Percentiles rank a stretch among this genome's conserved stretches.
These are phyloP conservation scores for Deroplatys truncata DNA, from an alignment of 2,888 invertebrate genomes.

Conservation along the genomic window DNA sequence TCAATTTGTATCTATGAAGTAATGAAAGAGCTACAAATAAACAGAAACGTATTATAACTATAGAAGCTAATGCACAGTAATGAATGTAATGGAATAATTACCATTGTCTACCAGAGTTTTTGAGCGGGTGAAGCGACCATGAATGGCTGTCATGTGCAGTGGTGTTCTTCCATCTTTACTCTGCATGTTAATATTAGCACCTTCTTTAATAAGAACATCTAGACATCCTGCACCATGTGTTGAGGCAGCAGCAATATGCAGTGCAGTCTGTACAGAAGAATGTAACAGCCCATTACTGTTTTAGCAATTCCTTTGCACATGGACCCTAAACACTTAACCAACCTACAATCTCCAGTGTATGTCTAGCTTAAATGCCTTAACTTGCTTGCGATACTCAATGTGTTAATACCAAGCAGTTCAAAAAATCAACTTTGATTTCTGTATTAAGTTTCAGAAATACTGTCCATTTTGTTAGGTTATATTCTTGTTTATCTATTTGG, in stretches of 20 bases:
- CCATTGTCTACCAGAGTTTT: conserved; percentile 58
- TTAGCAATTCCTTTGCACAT: too few species aligned
- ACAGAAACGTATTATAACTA: background rate
- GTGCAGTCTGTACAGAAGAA: conserved; percentile 48
- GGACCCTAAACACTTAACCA: too few species aligned
- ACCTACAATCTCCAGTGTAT: too few species aligned
- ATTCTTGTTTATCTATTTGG: too few species aligned
- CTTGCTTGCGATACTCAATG: too few species aligned
- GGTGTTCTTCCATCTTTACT: conserved; percentile 58
- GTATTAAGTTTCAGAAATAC: too few species aligned
- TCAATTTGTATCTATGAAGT: too few species aligned
- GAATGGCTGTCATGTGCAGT: conserved; percentile 62
- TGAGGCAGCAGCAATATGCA: conserved; percentile 58
- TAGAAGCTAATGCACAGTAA: background rate
- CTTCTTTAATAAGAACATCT: conserved; percentile 51
- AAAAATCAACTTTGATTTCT: too few species aligned
- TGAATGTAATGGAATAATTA: conserved; percentile 34
- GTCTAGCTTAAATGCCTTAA: too few species aligned
- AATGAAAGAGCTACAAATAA: background rate
- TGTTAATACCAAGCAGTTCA: too few species aligned
- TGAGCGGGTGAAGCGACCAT: conserved; percentile 59
- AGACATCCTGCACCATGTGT: conserved; percentile 58
- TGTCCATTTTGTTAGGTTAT: too few species aligned
- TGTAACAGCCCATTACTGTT: background rate
- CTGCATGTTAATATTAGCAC: conserved; percentile 52